These are phyloP conservation scores for Seira musarum DNA, from an alignment of 2,888 invertebrate genomes.

Conservation along the genomic window DNA sequence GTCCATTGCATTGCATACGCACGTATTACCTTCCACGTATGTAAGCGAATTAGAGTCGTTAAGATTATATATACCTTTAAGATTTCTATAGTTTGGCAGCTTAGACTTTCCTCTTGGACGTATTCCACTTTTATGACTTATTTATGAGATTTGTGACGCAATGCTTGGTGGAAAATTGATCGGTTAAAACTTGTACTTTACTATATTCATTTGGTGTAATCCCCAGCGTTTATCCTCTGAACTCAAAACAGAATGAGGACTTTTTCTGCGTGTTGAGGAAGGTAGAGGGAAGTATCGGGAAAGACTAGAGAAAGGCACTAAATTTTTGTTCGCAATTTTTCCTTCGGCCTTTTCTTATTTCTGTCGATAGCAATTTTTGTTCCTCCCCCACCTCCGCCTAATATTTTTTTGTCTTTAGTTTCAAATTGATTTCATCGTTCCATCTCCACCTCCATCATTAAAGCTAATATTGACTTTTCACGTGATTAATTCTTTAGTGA, in stretches of 20 bases:
- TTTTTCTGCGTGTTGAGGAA: too few relatives aligned
- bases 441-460: constrained; percentile 20
- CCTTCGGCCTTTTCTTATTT: not conserved
- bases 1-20: too few relatives aligned
- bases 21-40: too few relatives aligned
- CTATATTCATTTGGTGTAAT: not conserved
- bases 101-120: constrained; percentile 6
- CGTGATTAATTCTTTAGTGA: constrained; percentile 40
- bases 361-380: not conserved
- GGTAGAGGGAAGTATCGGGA: not conserved
- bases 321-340: not conserved
- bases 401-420: not conserved
- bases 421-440: not conserved
- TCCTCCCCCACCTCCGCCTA: constrained; percentile 11
- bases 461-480: constrained; percentile 30
- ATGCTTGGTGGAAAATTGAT: constrained; percentile 49
- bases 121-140: constrained; percentile 52
- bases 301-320: too few relatives aligned
- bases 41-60: not conserved
- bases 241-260: not conserved
- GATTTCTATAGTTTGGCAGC: not conserved
- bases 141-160: constrained; percentile 58
- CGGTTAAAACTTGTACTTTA: constrained; percentile 19
- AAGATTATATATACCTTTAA: not conserved
- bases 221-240: not conserved